Conservation (phyloP, 2,113 vertebrate genomes). For the Channa argus region DNA sequence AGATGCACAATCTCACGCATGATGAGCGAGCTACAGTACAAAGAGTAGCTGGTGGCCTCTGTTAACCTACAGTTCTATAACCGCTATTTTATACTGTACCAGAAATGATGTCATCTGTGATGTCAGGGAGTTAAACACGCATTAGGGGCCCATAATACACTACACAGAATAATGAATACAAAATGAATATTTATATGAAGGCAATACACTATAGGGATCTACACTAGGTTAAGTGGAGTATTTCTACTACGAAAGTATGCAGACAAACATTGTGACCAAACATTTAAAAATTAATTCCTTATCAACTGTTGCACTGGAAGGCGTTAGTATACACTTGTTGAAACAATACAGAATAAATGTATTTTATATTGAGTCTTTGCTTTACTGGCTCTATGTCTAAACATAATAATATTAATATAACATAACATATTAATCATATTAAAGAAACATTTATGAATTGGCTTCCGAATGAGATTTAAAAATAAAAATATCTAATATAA, state of each 20-base stretch:
- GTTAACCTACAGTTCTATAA: constrained; percentile 32
- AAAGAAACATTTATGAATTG: no score
- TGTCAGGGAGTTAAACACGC: constrained; percentile 44
- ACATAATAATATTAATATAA: no score
- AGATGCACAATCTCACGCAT: constrained; percentile 99
- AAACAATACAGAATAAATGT: background rate
- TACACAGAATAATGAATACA: background rate
- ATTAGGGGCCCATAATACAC: background rate
- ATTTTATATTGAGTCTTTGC: background rate
- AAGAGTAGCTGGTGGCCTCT: constrained; percentile 58
- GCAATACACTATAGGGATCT: no score
- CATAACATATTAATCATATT: no score
- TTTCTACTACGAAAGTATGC: no score
- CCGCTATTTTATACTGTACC: constrained; percentile 63
- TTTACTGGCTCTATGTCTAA: no score
- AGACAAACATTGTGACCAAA: background rate
- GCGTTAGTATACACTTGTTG: background rate
- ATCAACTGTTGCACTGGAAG: background rate
- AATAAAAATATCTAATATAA: no score
- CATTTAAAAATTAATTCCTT: background rate
- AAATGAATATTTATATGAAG: background rate
- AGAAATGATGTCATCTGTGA: constrained; percentile 74
- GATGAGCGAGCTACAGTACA: constrained; percentile 62
- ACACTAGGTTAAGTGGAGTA: no score
- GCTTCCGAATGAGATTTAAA: no score